These are phyloP conservation scores for Eupeodes luniger DNA, from an alignment of 2,888 invertebrate species.

Conservation along the genomic window DNA sequence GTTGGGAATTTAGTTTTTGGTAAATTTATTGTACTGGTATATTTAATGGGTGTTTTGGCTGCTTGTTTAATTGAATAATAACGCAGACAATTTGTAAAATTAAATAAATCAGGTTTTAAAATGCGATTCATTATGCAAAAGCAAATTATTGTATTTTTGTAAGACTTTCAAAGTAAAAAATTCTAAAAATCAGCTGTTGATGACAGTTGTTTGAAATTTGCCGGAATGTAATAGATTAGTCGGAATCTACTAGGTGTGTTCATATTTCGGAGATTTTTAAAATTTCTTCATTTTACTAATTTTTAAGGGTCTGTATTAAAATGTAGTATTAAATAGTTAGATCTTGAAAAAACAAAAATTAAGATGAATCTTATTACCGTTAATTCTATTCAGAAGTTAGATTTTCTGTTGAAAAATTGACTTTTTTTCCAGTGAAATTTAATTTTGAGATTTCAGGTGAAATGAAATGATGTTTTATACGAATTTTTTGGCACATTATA, in stretches of 20 bases:
- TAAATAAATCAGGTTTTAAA: constrained; percentile 69
- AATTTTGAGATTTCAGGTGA: too few species aligned
- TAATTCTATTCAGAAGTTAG: too few species aligned
- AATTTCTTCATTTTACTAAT: not conserved
- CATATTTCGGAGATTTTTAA: not conserved
- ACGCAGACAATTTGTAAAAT: constrained; percentile 73
- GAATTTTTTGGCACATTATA: too few species aligned
- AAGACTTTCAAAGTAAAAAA: not conserved
- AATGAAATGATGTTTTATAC: too few species aligned
- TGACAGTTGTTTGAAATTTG: not conserved
- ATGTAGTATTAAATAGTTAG: too few species aligned
- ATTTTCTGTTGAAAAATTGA: too few species aligned
- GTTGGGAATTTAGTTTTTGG: constrained; percentile 89
- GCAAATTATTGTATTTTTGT: not conserved
- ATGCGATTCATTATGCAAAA: constrained; percentile 73
- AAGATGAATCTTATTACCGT: too few species aligned
- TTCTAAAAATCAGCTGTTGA: not conserved
- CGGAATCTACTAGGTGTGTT: too few species aligned
- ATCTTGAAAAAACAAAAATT: too few species aligned
- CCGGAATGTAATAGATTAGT: not conserved
- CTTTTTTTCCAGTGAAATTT: too few species aligned
- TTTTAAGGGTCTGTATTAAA: too few species aligned
- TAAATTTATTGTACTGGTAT: constrained; percentile 87
- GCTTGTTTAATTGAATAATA: constrained; percentile 81
- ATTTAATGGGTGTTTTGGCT: constrained; percentile 82